Base-by-base conservation (phyloP, 1,140 invertebrate genomes). In the Zaprionus africanus region DNA sequence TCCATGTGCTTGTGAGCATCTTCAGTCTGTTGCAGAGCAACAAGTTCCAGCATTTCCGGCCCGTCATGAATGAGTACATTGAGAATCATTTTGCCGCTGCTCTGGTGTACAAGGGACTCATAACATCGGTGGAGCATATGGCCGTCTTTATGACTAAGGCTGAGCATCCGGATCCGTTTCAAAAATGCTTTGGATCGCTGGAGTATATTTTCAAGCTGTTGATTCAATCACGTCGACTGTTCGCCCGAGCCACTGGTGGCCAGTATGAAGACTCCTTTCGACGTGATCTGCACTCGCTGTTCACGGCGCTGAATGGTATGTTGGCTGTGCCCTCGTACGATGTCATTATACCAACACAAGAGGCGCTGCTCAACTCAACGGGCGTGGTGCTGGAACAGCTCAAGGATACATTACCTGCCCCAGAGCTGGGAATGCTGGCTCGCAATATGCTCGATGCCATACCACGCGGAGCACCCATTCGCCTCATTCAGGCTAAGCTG, bases 191-290 rank as follows among this genome's bases (percentile, higher is more conserved):
- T 71, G 95, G 96, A 59, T 98, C 98, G 1, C 94, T 99, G 9
- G 98, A 99, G 92, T 99, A 98, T 75, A 97, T 99, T 81, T 98
- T 99, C 93, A 98, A 99, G 81, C 96, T 99, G 78, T 97, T 99
- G 6, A 98, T 99, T 13, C 97, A 98, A 77, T 99, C 98, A 34
- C 94, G 98, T 26, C 92, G 97, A 17, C 92, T 99, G 3, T 99
- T 99, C 94, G 96, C 97, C 0, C 94, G 96, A 17, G 97, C 97
- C 1, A 98, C 97, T 0, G 97, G 97, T 4, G 97, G 97, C 0
- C 96, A 97, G 87, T 97, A 96, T 80, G 97, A 98, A 88, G 97
- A 98, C 82, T 97, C 95, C 70, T 98, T 98, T 87, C 93, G 95
- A 2, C 90, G 95, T 5, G 97, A 98, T 90, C 93, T 98, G 5